Evolutionary conservation across 2,113 vertebrate genomes (phyloP), one percentile per base, ranked within the genome.

Genomic region (Noturus placidus): DNA sequence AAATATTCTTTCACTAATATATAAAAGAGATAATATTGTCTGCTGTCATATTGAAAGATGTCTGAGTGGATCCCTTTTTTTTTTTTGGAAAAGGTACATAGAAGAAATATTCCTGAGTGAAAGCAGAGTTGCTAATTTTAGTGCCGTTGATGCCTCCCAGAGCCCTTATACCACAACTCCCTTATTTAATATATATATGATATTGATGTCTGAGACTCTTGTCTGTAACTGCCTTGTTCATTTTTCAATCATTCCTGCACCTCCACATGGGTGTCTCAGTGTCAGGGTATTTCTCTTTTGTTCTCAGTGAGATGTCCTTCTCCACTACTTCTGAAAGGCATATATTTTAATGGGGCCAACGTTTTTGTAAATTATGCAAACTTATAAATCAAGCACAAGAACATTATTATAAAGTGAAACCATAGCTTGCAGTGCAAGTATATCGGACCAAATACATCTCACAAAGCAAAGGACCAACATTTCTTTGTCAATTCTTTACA

Each of bases 331-430:
- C 63, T 86, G 30, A 82, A 72, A 82, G 86, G 78, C 35, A 79
- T 30, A 54, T 57, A 79, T 33, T 52, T 86, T 59, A 87, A 54
- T 33, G 85, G 70, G 88, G 86, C 88, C 88, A 90, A 87, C 3
- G 35, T 80, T 87, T 85, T 77, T 30, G 27, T 63, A 81, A 54
- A 80, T 87, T 84, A 89, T 89, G 90, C 86, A 90, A 90, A 83
- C 17, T 46, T 89, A 76, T 87, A 87, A 72, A 81, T 87, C 42
- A 91, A 91, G 90, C 90, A 91, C 90, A 90, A 91, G 56, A 59
- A 50, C 57, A 86, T 69, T 46, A 67, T 15, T 65, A 57, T 54
- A 81, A 57, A 80, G 46, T 81, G 22, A 85, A 82, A 50, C 67
- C 33, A 77, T 70, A 33, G 84, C 63, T 85, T 84, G 83, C 84